phyloP scores from a whole-genome alignment of 53 echinoderm and acorn worm species.

The Echinarachnius parma region DNA sequence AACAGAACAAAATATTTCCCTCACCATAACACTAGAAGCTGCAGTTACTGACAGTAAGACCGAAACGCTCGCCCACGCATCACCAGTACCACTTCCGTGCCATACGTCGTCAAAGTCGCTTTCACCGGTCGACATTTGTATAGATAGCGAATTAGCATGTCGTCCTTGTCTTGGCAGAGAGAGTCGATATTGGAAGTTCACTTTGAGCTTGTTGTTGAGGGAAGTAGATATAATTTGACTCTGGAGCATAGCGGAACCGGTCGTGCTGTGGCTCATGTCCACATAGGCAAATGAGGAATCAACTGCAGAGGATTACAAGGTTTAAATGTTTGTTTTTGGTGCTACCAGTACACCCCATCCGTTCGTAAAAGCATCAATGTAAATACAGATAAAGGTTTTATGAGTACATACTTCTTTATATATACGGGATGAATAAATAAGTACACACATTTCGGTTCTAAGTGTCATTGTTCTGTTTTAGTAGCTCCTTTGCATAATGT shows the following conservation, averaged over 20 bases:
- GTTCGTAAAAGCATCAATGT: no score
- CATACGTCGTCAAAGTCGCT: constrained; percentile 6
- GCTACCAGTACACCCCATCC: no score
- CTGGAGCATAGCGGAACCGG: neutral
- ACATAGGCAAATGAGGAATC: constrained; percentile 13
- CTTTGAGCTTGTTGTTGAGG: constrained; percentile 13
- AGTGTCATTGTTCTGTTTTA: no score
- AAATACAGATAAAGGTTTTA: no score
- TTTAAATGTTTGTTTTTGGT: no score
- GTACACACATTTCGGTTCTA: no score
- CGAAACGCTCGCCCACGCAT: constrained; percentile 1
- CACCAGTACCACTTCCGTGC: constrained; percentile 1
- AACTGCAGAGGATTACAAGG: no score
- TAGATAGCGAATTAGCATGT: constrained; percentile 5
- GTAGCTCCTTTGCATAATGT: no score
- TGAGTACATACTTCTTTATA: no score
- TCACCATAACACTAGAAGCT: constrained; percentile 8
- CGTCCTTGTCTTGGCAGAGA: neutral
- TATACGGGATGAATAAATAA: no score
- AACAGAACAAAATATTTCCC: no score
- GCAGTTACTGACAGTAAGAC: neutral
- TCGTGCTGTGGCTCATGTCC: neutral
- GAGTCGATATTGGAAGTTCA: constrained; percentile 20
- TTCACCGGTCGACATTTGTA: neutral
- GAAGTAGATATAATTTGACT: constrained; percentile 3